phyloP scores from a whole-genome alignment of 2,113 vertebrate genomes.

The Lonchura striata region DNA sequence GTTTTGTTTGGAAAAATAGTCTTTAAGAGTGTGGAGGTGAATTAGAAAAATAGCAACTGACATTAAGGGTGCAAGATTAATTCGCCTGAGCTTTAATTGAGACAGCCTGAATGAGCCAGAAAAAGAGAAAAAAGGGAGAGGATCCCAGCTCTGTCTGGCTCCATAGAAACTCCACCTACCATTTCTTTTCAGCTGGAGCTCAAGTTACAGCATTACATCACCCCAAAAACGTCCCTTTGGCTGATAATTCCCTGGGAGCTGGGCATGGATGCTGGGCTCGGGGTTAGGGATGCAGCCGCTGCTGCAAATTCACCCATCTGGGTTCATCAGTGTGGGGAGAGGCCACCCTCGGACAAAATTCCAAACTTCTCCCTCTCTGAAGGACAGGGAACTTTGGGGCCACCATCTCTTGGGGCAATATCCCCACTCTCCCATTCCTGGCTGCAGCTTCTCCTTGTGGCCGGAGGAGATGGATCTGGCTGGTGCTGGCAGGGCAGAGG shows the following conservation, averaged over 20 bases:
- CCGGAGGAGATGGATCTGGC: neutral
- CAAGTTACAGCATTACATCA: constrained; percentile 64
- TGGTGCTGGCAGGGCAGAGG: neutral
- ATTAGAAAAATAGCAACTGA: constrained; percentile 69
- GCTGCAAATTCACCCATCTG: neutral
- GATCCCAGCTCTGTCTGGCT: constrained; percentile 58
- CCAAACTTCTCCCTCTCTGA: neutral
- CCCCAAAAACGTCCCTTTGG: constrained; percentile 36
- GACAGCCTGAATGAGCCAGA: constrained; percentile 49
- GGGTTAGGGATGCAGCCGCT: rapidly evolving
- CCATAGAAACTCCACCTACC: constrained; percentile 59
- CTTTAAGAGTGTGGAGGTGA: constrained; percentile 61
- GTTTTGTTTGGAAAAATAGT: constrained; percentile 67
- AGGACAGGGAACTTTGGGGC: rapidly evolving
- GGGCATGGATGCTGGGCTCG: neutral
- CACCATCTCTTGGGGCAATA: rapidly evolving
- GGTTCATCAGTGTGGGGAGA: neutral
- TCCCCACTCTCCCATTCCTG: neutral
- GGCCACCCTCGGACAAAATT: neutral
- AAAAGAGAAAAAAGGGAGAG: constrained; percentile 54
- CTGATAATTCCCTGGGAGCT: constrained; percentile 35
- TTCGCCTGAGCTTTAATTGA: constrained; percentile 32
- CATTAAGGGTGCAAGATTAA: constrained; percentile 66
- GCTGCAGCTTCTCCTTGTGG: neutral
- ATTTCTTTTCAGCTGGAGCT: constrained; percentile 30